Evolutionary conservation across 1,140 invertebrate genomes (phyloP), one percentile per base, ranked within the genome.

Genomic region (Cherax destructor): DNA sequence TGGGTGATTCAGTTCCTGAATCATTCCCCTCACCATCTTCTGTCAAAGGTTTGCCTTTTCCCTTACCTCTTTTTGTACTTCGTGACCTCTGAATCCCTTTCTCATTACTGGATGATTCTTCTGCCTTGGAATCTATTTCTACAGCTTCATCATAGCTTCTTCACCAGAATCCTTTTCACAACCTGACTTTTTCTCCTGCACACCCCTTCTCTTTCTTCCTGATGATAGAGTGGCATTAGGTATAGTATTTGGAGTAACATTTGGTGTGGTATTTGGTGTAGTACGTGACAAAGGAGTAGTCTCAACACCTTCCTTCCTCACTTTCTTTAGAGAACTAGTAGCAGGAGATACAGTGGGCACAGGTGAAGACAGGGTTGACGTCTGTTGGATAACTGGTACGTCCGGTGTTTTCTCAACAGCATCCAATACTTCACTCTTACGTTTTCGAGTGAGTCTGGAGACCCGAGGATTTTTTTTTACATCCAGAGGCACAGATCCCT

Each of bases 121-220:
- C 91, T 49, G 83, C 86, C 65, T 88, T 92, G 21, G 81, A 65
- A 49, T 92, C 91, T 18, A 89, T 61, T 80, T 92, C 86, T 61
- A 76, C 56, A 13, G 56, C 56, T 56, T 92, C 92, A 65, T 83
- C 47, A 59, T 83, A 30, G 76, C 79, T 18, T 92, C 89, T 79
- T 91, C 88, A 47, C 85, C 69, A 47, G 85, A 77, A 74, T 92
- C 92, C 50, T 92, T 92, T 72, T 92, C 92, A 76, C 92, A 83
- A n/a, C 89, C 92, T 18, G 89, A 91, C 76, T 88, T 83, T n/a
- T 78, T 89, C 13, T 89, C 87, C 18, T 81, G 78, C 30, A 30
- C 13, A 21, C 80, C 59, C 18, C 87, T 89, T 7, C 87, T 89
- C 11, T 79, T 81, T 83, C 87, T 30, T 76, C 79, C 87, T 41